Evolutionary conservation across 2,113 vertebrate genomes (phyloP).

Genomic region (Gorsachius goisagi): DNA sequence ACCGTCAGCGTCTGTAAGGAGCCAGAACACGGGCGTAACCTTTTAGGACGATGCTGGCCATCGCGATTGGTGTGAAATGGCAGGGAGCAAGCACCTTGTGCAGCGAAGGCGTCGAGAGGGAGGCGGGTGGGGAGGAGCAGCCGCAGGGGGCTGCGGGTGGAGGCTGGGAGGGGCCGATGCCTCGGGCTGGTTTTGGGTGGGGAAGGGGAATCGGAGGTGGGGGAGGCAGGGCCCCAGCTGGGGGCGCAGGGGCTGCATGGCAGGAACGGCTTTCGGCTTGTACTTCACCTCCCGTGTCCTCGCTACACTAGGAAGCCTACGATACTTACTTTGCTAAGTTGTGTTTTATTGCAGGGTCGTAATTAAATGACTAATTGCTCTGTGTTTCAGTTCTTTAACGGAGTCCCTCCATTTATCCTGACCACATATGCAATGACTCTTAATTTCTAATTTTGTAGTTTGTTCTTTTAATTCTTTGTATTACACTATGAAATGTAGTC

Average conservation of each 20-base stretch:
- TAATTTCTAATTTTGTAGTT: conserved; percentile 78
- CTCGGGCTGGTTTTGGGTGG: background rate
- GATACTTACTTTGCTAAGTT: conserved; percentile 26
- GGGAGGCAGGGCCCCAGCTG: too few species aligned
- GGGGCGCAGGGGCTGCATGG: conserved; percentile 68
- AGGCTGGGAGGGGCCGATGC: background rate
- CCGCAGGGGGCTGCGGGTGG: background rate
- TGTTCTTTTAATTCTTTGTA: conserved; percentile 75
- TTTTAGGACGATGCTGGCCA: background rate
- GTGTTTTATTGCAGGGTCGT: conserved; percentile 55
- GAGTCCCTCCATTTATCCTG: conserved; percentile 39
- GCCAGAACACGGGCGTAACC: background rate
- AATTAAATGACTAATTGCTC: conserved; percentile 56
- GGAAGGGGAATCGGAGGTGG: background rate
- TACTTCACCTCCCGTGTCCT: conserved; percentile 62
- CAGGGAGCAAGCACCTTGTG: conserved; percentile 23
- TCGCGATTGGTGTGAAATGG: background rate
- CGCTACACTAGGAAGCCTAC: conserved; percentile 56
- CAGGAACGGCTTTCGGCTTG: conserved; percentile 66
- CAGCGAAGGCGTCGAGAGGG: background rate
- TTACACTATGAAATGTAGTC: conserved; percentile 69
- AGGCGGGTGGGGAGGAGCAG: background rate
- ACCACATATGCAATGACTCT: conserved; percentile 69
- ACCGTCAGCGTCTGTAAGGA: background rate
- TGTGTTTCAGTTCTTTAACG: conserved; percentile 46